Evolutionary conservation across 2,888 invertebrate species (phyloP).

Genomic region (Nomada lathburiana): DNA sequence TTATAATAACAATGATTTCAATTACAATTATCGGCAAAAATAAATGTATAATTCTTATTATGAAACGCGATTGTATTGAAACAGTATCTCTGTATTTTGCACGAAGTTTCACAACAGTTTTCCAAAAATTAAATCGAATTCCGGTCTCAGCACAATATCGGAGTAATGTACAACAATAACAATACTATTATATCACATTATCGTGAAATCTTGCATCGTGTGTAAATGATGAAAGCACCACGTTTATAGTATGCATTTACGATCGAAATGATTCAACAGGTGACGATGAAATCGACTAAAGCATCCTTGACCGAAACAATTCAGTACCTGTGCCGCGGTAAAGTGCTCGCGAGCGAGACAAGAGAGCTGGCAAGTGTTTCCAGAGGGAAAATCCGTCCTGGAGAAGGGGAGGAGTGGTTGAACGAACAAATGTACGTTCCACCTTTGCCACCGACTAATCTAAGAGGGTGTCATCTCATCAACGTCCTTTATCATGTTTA

Average conservation of each 20-base stretch:
- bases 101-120: neutral
- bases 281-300: conserved; percentile 92
- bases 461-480: conserved; percentile 97
- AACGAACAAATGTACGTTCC: conserved; percentile 96
- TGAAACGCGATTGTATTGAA: no score
- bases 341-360: conserved; percentile 94
- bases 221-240: neutral
- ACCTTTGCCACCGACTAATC: conserved; percentile 96
- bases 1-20: neutral
- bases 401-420: conserved; percentile 93
- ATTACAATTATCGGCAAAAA: neutral
- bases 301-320: conserved; percentile 96
- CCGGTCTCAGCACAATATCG: no score
- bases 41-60: neutral
- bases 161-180: neutral
- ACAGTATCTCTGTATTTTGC: neutral
- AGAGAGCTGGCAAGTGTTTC: conserved; percentile 92
- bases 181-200: neutral
- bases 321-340: conserved; percentile 94
- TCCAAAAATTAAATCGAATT: neutral
- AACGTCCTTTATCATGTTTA: conserved; percentile 97
- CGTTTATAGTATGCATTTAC: neutral
- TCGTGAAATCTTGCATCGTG: neutral
- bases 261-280: conserved; percentile 68
- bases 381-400: conserved; percentile 92